Evolutionary conservation across 2,113 vertebrate genomes (phyloP), one percentile per base, ranked within the genome.

Genomic region (Psittacula cyanocephala): DNA sequence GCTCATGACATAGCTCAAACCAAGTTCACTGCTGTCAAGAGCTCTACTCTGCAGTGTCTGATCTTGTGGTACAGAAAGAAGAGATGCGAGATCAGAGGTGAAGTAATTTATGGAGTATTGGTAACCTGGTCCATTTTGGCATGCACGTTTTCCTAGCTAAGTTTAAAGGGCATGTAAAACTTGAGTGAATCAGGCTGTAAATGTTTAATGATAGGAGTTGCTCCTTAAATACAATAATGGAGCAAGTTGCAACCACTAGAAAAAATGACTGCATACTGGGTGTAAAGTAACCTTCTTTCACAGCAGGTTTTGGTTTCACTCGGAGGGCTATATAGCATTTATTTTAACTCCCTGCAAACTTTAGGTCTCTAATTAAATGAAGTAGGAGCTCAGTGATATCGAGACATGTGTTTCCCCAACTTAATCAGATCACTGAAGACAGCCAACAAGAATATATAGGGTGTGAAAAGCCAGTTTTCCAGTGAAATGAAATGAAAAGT

Each of bases 281-380:
- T 88, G 64, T 78, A 80, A 91, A 82, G 87, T 64, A 80, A 23
- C 92, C 78, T 72, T 82, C 93, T 75, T 94, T 87, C 55, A 50
- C 69, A 63, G 92, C 68, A 88, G 79, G 79, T 91, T 95, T 59
- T 3, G 17, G 79, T 70, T 95, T 86, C 8, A 22, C 85, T 97
- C 41, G 4, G 83, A 89, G 76, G 86, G 80, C 81, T 82, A 70
- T 3, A 8, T 10, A 97, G 78, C 68, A 22, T 95, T 94, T 95
- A 44, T 96, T 97, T 98, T 97, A 97, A 98, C 96, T 97, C 88
- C 57, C 89, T 44, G 41, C 89, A 94, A 91, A 94, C 95, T 98
- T 96, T 67, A 80, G 74, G 75, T 92, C 95, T 83, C 78, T 91
- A 84, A 93, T 85, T 88, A 95, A 94, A 70, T 82, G 74, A 95